These are phyloP conservation scores for Drosophila nasuta DNA, from an alignment of 1,140 invertebrate species.

Conservation along the genomic window DNA sequence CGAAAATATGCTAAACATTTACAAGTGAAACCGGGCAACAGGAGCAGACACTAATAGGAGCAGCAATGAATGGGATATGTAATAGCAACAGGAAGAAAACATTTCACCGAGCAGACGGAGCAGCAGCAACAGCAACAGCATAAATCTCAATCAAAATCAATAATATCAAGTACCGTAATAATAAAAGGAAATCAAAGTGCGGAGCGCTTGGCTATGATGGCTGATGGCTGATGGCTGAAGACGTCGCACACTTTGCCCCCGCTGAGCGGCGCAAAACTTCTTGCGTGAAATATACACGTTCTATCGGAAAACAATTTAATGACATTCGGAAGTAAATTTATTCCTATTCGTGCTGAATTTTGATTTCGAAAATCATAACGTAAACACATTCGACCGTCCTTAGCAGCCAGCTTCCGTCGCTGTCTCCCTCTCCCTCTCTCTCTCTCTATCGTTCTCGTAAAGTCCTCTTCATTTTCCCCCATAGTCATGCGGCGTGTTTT, in stretches of 20 bases:
- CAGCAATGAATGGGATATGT: constrained; percentile 16
- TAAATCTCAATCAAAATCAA: constrained; percentile 83
- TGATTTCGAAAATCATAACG: constrained; percentile 84
- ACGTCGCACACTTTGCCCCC: not conserved
- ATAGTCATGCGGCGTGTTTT: constrained; percentile 35
- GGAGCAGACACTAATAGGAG: constrained; percentile 14
- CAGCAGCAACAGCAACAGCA: constrained; percentile 32
- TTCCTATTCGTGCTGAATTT: constrained; percentile 84
- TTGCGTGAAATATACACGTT: constrained; percentile 82
- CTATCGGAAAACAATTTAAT: constrained; percentile 85
- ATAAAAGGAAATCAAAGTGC: constrained; percentile 65
- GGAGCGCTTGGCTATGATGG: not conserved
- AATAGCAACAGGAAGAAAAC: constrained; percentile 34
- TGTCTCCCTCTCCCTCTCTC: not conserved
- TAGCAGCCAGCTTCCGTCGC: not conserved
- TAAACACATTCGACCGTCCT: constrained; percentile 76
- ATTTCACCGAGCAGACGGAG: not conserved
- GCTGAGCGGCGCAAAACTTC: constrained; percentile 53
- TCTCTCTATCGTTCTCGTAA: not conserved
- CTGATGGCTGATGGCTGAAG: too few relatives aligned
- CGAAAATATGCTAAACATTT: constrained; percentile 71
- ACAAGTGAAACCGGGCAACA: constrained; percentile 5
- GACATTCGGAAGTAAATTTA: constrained; percentile 85
- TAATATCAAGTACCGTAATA: constrained; percentile 81
- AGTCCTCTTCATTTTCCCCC: too few relatives aligned